Evolutionary conservation across 2,797 vertebrate genomes (phyloP).

Genomic region (Austrolebias charrua): DNA sequence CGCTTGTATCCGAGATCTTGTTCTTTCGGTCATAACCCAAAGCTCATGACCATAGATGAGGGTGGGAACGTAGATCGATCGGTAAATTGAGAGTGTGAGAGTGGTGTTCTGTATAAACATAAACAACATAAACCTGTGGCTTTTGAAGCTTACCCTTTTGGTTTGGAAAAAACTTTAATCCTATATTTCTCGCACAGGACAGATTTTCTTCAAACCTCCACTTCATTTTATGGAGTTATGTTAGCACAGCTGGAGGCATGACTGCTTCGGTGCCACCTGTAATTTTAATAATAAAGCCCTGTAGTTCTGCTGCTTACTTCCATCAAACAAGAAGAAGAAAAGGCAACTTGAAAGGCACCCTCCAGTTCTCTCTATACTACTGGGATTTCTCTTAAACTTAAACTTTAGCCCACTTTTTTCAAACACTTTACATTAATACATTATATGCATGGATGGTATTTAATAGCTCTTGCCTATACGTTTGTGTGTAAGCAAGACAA

Average conservation of each 20-base stretch:
- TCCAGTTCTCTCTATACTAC: not conserved
- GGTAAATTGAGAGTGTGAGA: too few species aligned
- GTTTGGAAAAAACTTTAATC: conserved; percentile 1
- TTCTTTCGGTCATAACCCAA: too few species aligned
- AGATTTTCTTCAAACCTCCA: conserved; percentile 19
- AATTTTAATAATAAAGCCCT: conserved; percentile 25
- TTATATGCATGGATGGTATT: not conserved
- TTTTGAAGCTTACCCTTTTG: conserved; percentile 2
- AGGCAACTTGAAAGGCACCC: conserved; percentile 20
- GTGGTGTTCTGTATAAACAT: too few species aligned
- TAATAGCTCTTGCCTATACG: not conserved
- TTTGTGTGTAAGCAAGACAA: not conserved
- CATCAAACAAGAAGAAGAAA: conserved; percentile 7
- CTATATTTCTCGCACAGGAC: conserved; percentile 9
- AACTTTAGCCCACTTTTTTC: not conserved
- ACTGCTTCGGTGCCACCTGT: conserved; percentile 11
- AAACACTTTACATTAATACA: not conserved
- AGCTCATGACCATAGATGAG: too few species aligned
- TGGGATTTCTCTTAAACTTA: not conserved
- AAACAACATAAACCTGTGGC: too few species aligned
- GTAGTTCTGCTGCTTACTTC: conserved; percentile 3
- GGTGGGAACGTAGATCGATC: too few species aligned
- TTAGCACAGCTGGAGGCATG: conserved; percentile 19
- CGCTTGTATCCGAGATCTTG: too few species aligned
- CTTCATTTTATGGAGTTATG: conserved; percentile 35